Percentiles rank a stretch among this genome's conserved stretches.
Conservation (phyloP, 2,797 vertebrate genomes). For the Epinephelus malabaricus region DNA sequence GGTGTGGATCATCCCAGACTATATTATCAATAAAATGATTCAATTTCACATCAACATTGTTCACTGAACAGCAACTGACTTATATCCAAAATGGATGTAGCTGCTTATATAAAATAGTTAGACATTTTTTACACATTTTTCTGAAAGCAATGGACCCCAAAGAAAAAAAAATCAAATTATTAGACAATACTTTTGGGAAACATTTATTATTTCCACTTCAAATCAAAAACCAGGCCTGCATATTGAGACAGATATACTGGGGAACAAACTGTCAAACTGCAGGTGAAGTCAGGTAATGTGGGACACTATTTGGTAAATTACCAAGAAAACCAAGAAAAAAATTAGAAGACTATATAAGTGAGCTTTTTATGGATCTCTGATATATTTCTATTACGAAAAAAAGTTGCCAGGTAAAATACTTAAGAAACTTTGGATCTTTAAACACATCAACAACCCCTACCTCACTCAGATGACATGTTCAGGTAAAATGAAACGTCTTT, state of each 20-base stretch:
- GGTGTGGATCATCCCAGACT: not conserved
- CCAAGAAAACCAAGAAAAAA: no score
- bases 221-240: constrained; percentile 3
- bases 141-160: not conserved
- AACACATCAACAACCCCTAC: no score
- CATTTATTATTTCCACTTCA: constrained; percentile 25
- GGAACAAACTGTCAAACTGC: constrained; percentile 4
- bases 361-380: no score
- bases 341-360: no score
- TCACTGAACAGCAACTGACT: not conserved
- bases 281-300: not conserved
- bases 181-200: constrained; percentile 15
- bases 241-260: not conserved
- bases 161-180: not conserved
- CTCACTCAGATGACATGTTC: no score
- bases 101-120: not conserved
- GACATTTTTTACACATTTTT: not conserved
- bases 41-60: not conserved
- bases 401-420: no score
- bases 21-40: not conserved
- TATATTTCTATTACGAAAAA: no score
- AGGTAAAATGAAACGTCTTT: no score
- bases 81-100: not conserved
- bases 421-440: no score
- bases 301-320: no score